Percentiles rank a stretch among this genome's conserved stretches.
phyloP scores from a whole-genome alignment of 1,140 invertebrate genomes.

The Trialeurodes vaporariorum region DNA sequence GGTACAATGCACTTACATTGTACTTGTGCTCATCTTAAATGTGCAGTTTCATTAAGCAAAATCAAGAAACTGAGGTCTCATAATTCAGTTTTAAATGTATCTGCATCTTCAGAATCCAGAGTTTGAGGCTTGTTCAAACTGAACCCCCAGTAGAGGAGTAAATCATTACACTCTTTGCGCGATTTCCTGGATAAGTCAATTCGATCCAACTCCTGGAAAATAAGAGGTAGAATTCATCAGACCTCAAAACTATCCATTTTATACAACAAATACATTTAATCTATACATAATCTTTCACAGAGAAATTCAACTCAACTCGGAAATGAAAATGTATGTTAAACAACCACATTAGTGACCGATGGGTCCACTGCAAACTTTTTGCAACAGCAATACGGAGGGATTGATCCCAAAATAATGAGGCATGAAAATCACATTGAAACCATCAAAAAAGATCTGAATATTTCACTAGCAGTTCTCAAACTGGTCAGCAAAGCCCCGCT shows the following conservation, averaged over 20 bases:
- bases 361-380: background rate
- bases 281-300: too few species aligned
- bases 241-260: background rate
- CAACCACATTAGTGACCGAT: background rate
- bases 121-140: background rate
- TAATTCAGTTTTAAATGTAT: background rate
- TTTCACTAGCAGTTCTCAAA: too few species aligned
- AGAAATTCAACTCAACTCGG: background rate
- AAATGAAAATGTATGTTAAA: background rate
- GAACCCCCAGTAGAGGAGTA: background rate
- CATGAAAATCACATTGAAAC: too few species aligned
- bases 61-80: too few species aligned
- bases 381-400: too few species aligned
- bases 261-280: too few species aligned
- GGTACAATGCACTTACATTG: too few species aligned
- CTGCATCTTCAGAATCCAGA: background rate
- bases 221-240: conserved; percentile 7
- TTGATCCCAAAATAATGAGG: too few species aligned
- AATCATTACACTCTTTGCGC: background rate
- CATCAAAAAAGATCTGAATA: too few species aligned
- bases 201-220: background rate
- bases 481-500: too few species aligned
- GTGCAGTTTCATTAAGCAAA: too few species aligned
- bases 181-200: background rate
- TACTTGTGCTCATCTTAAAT: too few species aligned